Conservation (phyloP, 2,797 vertebrate species). For the Nyctalus aviator region DNA sequence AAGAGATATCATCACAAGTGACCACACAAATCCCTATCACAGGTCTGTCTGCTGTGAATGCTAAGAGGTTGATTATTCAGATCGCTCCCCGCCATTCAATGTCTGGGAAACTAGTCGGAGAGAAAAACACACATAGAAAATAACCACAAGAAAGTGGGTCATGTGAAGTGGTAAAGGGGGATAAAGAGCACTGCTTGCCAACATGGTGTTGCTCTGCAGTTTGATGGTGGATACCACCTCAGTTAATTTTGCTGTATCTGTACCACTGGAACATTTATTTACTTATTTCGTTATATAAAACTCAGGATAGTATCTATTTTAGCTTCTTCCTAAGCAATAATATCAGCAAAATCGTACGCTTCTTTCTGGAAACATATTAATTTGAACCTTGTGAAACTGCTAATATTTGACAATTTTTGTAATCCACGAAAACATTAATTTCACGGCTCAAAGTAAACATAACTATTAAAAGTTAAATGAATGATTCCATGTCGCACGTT, state of each 20-base stretch:
- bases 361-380: not conserved
- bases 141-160: not conserved
- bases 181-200: not conserved
- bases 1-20: not conserved
- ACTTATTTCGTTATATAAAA: not conserved
- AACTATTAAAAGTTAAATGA: conserved; percentile 55
- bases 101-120: not conserved
- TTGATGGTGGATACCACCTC: not conserved
- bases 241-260: not conserved
- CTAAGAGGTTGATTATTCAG: not conserved
- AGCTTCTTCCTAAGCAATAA: not conserved
- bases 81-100: not conserved
- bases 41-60: not conserved
- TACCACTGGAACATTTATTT: not conserved
- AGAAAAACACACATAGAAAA: conserved; percentile 15
- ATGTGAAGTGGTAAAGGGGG: not conserved
- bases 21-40: not conserved
- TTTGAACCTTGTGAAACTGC: conserved; percentile 1
- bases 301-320: not conserved
- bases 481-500: not conserved
- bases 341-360: not conserved
- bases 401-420: not conserved
- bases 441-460: conserved; percentile 45
- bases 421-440: conserved; percentile 26
- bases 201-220: not conserved